A percentile compares a stretch with the other conserved stretches of the same genome.
Conservation (phyloP, 2,113 vertebrate species). For the Symphodus melops region DNA sequence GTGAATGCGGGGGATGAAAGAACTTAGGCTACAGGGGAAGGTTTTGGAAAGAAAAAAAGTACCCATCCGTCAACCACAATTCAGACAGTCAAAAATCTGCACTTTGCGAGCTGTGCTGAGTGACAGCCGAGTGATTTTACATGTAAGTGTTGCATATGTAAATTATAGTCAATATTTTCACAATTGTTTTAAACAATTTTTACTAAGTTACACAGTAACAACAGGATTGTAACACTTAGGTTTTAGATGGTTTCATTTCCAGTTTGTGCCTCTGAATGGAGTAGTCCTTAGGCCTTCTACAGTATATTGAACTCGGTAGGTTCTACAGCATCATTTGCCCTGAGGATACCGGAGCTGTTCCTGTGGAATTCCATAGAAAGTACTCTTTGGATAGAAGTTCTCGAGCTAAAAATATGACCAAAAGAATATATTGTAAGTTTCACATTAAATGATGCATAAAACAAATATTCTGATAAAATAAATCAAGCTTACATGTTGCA, state of each 20-base stretch:
- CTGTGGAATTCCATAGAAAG: constrained; percentile 96
- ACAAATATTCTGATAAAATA: neutral
- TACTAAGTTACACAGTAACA: constrained; percentile 5
- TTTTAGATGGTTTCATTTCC: neutral
- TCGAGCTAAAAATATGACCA: constrained; percentile 80
- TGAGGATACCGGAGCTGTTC: constrained; percentile 86
- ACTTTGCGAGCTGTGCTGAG: constrained; percentile 3
- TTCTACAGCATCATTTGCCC: constrained; percentile 76
- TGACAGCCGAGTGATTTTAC: neutral
- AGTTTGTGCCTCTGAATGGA: neutral
- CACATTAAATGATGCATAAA: neutral
- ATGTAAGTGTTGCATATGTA: neutral
- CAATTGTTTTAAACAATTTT: neutral
- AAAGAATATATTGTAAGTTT: neutral
- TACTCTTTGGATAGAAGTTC: constrained; percentile 92
- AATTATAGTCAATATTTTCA: neutral
- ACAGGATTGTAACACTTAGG: neutral
- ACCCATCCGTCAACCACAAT: constrained; percentile 1
- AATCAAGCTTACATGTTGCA: constrained; percentile 85
- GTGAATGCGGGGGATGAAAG: constrained; percentile 31
- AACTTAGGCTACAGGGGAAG: constrained; percentile 20
- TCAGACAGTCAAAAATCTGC: neutral
- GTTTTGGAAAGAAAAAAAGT: constrained; percentile 1
- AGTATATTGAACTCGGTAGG: neutral
- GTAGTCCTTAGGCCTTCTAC: constrained; percentile 1